A percentile compares a stretch with the other conserved stretches of the same genome.
These are phyloP conservation scores for Xyliphius kryptos DNA, from an alignment of 2,113 vertebrate species.

Conservation along the genomic window DNA sequence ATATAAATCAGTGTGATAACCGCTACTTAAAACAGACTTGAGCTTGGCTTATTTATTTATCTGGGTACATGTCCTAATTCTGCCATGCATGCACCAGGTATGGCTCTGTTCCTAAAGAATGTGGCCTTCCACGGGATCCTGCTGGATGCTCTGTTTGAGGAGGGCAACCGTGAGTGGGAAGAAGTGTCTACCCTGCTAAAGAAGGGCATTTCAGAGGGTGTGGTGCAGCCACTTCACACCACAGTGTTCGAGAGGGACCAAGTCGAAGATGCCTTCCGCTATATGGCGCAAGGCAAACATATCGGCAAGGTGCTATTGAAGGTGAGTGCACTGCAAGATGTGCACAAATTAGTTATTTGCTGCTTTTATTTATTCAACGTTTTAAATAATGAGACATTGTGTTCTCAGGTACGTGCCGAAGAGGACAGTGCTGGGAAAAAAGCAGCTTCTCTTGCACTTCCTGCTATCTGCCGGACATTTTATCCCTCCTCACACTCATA, in stretches of 20 bases:
- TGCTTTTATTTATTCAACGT: too few species aligned
- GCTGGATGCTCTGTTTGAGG: conserved; percentile 81
- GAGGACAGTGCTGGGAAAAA: conserved; percentile 46
- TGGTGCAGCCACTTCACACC: conserved; percentile 79
- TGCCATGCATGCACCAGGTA: conserved; percentile 64
- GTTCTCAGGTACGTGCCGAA: conserved; percentile 70
- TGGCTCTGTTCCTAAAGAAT: conserved; percentile 94
- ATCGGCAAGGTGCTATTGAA: conserved; percentile 91
- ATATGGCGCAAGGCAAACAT: conserved; percentile 96
- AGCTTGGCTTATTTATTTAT: too few species aligned
- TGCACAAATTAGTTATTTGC: too few species aligned
- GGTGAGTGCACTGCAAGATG: conserved; percentile 72
- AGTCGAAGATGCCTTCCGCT: conserved; percentile 90
- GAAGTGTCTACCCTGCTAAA: conserved; percentile 72
- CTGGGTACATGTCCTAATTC: too few species aligned
- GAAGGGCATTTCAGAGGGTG: conserved; percentile 74
- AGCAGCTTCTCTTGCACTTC: conserved; percentile 47
- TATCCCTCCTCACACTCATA: conserved; percentile 77
- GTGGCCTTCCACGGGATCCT: conserved; percentile 92
- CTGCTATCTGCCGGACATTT: conserved; percentile 73
- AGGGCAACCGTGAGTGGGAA: conserved; percentile 69
- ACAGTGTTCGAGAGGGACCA: conserved; percentile 75
- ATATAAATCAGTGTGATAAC: too few species aligned
- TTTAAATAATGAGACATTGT: too few species aligned
- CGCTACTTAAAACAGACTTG: too few species aligned